Evolutionary conservation across 2,888 invertebrate species (phyloP).

Genomic region (Danaus chrysippus): DNA sequence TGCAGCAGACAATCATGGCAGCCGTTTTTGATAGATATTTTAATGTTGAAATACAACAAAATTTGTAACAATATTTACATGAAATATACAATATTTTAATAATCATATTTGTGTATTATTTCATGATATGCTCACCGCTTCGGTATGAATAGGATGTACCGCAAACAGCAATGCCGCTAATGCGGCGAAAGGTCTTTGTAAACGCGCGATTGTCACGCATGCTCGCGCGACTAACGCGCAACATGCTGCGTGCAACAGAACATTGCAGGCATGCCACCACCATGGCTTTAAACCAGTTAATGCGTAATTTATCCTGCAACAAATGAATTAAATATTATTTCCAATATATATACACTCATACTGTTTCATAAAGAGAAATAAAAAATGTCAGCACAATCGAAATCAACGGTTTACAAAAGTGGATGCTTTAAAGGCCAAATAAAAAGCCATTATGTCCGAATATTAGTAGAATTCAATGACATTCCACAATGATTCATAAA

Average conservation of each 20-base stretch:
- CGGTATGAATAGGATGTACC: slow-evolving; percentile 93
- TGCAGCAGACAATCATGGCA: neutral
- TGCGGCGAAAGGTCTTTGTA: slow-evolving; percentile 85
- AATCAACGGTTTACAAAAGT: too few species aligned
- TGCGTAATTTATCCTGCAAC: slow-evolving; percentile 87
- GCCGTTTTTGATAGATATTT: slow-evolving; percentile 2
- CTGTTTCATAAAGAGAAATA: neutral
- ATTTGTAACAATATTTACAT: too few species aligned
- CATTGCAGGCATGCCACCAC: slow-evolving; percentile 92
- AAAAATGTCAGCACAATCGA: too few species aligned
- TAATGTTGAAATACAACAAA: too few species aligned
- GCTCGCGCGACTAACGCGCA: slow-evolving; percentile 86
- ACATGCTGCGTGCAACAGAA: slow-evolving; percentile 86
- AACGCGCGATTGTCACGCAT: slow-evolving; percentile 82
- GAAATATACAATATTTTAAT: too few species aligned
- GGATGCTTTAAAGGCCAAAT: too few species aligned
- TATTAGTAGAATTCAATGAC: too few species aligned
- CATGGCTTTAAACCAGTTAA: slow-evolving; percentile 84
- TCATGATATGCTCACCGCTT: slow-evolving; percentile 84
- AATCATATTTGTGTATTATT: too few species aligned
- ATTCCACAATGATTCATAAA: too few species aligned
- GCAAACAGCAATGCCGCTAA: slow-evolving; percentile 89
- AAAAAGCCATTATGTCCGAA: too few species aligned
- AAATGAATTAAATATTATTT: slow-evolving; percentile 29
- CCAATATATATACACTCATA: neutral